Conservation (phyloP, 2,113 vertebrate genomes). For the Cygnus buccinator region DNA sequence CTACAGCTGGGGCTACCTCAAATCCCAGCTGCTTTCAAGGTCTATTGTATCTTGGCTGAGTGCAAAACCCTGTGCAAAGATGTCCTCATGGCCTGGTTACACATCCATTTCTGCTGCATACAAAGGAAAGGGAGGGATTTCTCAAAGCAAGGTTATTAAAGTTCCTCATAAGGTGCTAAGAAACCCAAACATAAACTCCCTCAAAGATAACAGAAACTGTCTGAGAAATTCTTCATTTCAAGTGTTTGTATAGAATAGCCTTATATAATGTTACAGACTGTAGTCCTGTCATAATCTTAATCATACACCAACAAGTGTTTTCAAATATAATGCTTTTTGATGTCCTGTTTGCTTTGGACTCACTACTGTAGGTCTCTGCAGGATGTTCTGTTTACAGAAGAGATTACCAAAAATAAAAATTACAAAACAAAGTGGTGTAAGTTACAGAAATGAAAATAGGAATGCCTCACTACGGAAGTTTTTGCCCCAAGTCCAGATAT, state of each 20-base stretch:
- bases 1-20: not conserved
- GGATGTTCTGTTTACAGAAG: slow-evolving; percentile 57
- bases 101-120: not conserved
- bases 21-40: not conserved
- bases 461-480: slow-evolving; percentile 49
- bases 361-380: slow-evolving; percentile 37
- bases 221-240: slow-evolving; percentile 28
- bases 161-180: not conserved
- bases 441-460: slow-evolving; percentile 23
- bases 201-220: slow-evolving; percentile 26
- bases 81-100: not conserved
- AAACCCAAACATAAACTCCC: slow-evolving; percentile 28
- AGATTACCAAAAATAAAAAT: slow-evolving; percentile 65
- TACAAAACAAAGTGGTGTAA: slow-evolving; percentile 44
- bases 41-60: not conserved
- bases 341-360: slow-evolving; percentile 59
- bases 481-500: slow-evolving; percentile 25
- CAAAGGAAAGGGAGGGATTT: not conserved
- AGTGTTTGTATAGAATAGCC: not conserved
- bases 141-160: not conserved
- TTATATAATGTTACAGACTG: not conserved
- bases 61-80: not conserved
- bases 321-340: slow-evolving; percentile 33
- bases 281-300: not conserved
- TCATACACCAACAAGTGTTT: not conserved